phyloP scores from a whole-genome alignment of 2,888 invertebrate genomes.

The Leptinotarsa peninsularis region DNA sequence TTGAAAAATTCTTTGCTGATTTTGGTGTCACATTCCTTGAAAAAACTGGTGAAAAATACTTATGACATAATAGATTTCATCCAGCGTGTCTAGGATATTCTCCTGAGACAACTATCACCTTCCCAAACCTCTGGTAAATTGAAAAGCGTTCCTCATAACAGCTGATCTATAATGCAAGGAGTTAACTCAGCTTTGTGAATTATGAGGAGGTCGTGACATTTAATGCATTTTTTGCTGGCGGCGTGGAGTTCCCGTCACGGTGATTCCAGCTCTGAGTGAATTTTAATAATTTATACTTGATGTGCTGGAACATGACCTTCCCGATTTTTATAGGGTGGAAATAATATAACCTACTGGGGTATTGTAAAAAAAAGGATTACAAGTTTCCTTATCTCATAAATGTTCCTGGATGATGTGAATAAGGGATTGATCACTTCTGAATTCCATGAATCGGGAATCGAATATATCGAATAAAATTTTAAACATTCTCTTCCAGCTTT shows the following conservation, averaged over 20 bases:
- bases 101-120: background rate
- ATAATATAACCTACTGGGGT: background rate
- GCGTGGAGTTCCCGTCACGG: conserved; percentile 32
- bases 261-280: conserved; percentile 39
- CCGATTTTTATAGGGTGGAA: conserved; percentile 20
- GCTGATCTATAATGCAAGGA: conserved; percentile 42
- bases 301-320: conserved; percentile 28
- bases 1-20: too few relatives aligned
- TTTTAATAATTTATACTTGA: conserved; percentile 38
- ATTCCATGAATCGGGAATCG: too few relatives aligned
- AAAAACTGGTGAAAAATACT: too few relatives aligned
- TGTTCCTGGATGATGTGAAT: too few relatives aligned
- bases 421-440: too few relatives aligned
- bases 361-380: too few relatives aligned
- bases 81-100: too few relatives aligned
- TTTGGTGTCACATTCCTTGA: too few relatives aligned
- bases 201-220: conserved; percentile 45
- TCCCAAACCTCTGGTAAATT: conserved; percentile 21
- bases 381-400: too few relatives aligned
- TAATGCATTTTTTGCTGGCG: conserved; percentile 41
- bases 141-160: conserved; percentile 24
- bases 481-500: too few relatives aligned
- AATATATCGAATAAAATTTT: too few relatives aligned
- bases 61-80: too few relatives aligned
- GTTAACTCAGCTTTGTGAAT: conserved; percentile 38